Base-by-base conservation (phyloP, 2,888 invertebrate species). In the Tenthredo livida region DNA sequence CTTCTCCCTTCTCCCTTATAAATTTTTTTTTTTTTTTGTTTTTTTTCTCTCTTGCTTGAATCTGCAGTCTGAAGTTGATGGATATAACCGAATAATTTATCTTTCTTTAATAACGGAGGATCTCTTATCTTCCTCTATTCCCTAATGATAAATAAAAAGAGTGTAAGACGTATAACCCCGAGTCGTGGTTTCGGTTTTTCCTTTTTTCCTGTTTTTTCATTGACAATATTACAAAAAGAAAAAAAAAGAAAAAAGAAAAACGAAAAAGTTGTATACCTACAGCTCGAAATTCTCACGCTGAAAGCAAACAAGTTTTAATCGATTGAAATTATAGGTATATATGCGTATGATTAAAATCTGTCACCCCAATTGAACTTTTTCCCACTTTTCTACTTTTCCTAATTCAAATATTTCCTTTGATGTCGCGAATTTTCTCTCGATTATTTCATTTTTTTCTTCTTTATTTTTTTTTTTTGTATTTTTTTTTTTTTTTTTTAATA, bases 21-120 rank as follows among this genome's bases (percentile, higher is more conserved):
- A 2, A 33, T 25, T 4, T 15, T 17, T 4, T 33, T 33, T 17
- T 17, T 33, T 17, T 33, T 6, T 33, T 33, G 0, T 25, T 1
- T 5, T 7, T 5, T 67, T 17, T 17, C 4, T 33, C 17, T 2
- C 33, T 67, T 17, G 10, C 10, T 61, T 12, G 40, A 73, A 73
- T 43, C n/a, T 21, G 2, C 37, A 61, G 33, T 2, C 33, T 29
- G 70, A 70, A 70, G 10, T 29, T 17, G 70, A 33, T 70, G 70
- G 70, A 29, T 70, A 70, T 33, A 70, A 73, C 72, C 72, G 10
- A 21, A 73, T 25, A 37, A 43, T 73, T 73, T 43, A 73, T 73
- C 43, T 21, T 43, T 25, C 72, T 25, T 25, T 21, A 40, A 73
- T 73, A 43, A 40, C 43, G 9, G 10, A 4, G 72, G 2, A 21